Evolutionary conservation across 37 sponge, comb jelly and placozoan species (phyloP), one percentile per base, ranked within the genome.

Genomic region (Bolinopsis microptera): DNA sequence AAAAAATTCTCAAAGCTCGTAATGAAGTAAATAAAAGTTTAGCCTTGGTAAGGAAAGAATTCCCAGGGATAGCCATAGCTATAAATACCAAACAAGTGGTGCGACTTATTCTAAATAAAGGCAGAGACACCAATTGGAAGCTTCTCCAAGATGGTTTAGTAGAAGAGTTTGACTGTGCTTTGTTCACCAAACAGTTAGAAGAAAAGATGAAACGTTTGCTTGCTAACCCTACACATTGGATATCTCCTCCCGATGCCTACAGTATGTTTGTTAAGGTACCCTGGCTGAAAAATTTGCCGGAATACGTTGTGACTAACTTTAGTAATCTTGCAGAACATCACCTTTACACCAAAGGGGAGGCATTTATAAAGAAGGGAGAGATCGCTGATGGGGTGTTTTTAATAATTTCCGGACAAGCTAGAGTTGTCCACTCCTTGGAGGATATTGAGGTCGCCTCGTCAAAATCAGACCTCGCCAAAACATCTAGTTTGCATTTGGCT

Each of bases 151-250:
- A 86, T 48, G 90, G 90, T 25, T 25, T 86, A 3, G 90, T 86
- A 25, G 90, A 86, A 27, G 90, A 86, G 23, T 86, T 86, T 38
- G 90, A 86, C 31, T 86, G 90, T 86, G 90, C 90, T 23, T 61
- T 86, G 38, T 86, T 86, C 61, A 86, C 90, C 61, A 86, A 86
- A 23, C 90, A 86, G 27, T 39, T 97, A 31, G 98, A 96, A 38
- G 95, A 93, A 34, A 95, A 95, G 72, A 96, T 96, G 95, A 97
- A 97, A 83, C 68, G 93, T 0, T 92, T 96, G 61, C 93, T 95
- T 69, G 90, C 94, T 28, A 93, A 94, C 26, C 94, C 95, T 27
- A 69, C 80, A 76, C 93, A 39, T 37, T 86, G 90, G 90, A 82
- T 97, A 21, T 92, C 92, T 31, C 93, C 92, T 25, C 94, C 96